Evolutionary conservation across 2,113 vertebrate species (phyloP).

Genomic region (Connochaetes taurinus): DNA sequence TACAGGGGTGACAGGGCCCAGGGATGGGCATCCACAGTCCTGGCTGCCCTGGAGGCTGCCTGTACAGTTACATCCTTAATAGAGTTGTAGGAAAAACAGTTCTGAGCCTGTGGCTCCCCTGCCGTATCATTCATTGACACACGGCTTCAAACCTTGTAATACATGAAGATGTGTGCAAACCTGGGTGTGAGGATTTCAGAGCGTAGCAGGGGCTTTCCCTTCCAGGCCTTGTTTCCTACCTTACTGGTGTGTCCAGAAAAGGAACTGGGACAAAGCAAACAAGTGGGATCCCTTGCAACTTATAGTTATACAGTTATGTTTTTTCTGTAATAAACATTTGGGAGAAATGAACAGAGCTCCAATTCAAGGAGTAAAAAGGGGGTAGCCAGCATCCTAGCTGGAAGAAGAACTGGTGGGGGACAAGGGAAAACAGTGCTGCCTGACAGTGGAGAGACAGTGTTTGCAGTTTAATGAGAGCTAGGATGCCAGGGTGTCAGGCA

Average conservation of each 20-base stretch:
- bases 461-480: neutral
- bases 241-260: neutral
- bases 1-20: neutral
- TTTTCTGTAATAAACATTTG: neutral
- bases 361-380: neutral
- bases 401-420: neutral
- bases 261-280: neutral
- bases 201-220: neutral
- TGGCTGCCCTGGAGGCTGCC: neutral
- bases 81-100: neutral
- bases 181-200: neutral
- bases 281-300: neutral
- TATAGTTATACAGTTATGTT: neutral
- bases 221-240: neutral
- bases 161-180: neutral
- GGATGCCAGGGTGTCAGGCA: neutral
- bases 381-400: neutral
- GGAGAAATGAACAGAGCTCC: neutral
- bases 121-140: neutral
- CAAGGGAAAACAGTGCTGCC: neutral
- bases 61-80: neutral
- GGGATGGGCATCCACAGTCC: neutral
- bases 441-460: neutral
- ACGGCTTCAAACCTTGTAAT: neutral
- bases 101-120: neutral